Base-by-base conservation (phyloP, 1,140 invertebrate genomes). In the Eurosta solidaginis region DNA sequence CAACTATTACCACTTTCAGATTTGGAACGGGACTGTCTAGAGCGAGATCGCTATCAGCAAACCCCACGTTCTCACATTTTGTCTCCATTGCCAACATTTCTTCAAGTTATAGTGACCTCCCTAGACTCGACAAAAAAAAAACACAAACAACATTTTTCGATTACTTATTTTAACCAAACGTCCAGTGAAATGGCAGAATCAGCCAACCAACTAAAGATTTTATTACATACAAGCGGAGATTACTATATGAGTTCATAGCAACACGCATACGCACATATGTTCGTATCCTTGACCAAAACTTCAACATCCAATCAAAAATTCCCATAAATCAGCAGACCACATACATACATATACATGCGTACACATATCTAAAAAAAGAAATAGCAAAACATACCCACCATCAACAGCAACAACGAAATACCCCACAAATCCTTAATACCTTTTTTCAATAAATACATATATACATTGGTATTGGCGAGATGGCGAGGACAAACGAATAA, bases 251-350 rank as follows among this genome's bases (percentile, higher is more conserved):
- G 1, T 22, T 42, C 33, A 40, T 9, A 22, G 6, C 7, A 6
- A 52, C 17, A 52, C 20, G 25, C n/a, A 49, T 17, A 49, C 10
- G 10, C 10, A 59, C 54, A 14, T 36, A 59, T 29, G 54, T 22
- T 20, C 68, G 29, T 36, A 45, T 47, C 73, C 20, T 74, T 74
- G 44, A 42, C 44, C 10, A 47, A n/a, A 74, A 74, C 73, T 74
- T 45, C 73, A 74, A 74, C 73, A 47, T 74, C 73, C 73, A 74
- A 74, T 74, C 73, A 42, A 74, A 74, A 74, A 45, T 74, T 74
- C 42, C 73, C 73, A 47, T 74, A 74, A 74, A 74, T 74, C 40
- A 74, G 73, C 17, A 40, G n/a, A 68, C 59, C n/a, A 9, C 36
- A 68, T 33, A 68, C 36, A 20, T 54, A 22, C 33, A 40, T 20